Base-by-base conservation (phyloP, 92 coral and sea anemone species). In the Phenganax marumi region DNA sequence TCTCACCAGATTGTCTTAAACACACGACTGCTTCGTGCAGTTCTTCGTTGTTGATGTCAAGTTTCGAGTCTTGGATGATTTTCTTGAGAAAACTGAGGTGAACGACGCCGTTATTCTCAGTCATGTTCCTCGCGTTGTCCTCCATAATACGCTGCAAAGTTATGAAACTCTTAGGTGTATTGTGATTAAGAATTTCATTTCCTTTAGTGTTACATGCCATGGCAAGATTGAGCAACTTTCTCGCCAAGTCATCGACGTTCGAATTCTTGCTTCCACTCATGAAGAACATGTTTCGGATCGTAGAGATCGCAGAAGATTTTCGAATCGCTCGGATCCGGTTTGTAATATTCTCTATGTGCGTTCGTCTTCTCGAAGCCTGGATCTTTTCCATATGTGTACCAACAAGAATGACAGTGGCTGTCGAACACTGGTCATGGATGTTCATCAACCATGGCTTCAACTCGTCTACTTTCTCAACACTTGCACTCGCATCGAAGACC, bases 371-470 rank as follows among this genome's bases (percentile, higher is more conserved):
- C 26, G 0, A n/a, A 85, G 76, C 85, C 52, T 88, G 90, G 65
- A 96, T 87, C 79, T 87, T 96, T 69, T 96, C 99, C 72, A 84
- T 76, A 58, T 96, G 99, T 10, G 99, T 96, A 16, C 99, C 99
- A 11, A 96, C 99, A 69, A 96, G 84, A 83, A 96, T 96, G 43
- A 91, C 92, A 0, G 92, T 90, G 3, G 97, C 93, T 21, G 85
- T 91, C 21, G 99, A 97, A 12, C 93, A 97, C 39, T 88, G 85
- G 1, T 91, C 90, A 48, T 96, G 91, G 16, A 96, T 92, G 66
- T 82, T 92, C 57, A 87, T 92, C 18, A 96, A 91, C 99, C 97
- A 96, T 0, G 99, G 96, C 63, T 88, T 87, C 66, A 96, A 84
- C 39, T 74, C 85, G 58, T 87, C 96, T 26, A 96, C 85, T 68